These are phyloP conservation scores for Trichonephila inaurata DNA, from an alignment of 1,140 invertebrate species.

Conservation along the genomic window DNA sequence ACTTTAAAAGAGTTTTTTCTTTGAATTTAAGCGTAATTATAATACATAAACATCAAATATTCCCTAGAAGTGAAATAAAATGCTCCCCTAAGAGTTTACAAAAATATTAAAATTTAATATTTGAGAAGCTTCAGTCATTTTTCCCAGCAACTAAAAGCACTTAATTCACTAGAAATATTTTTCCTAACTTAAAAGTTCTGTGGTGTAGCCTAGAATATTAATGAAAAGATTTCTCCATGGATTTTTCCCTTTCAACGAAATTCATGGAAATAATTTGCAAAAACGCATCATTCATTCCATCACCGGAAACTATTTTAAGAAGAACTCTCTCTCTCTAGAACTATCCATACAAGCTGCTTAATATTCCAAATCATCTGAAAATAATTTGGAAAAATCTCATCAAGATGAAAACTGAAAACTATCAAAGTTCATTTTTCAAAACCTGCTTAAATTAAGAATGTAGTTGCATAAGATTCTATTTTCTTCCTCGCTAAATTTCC, in stretches of 20 bases:
- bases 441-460: slow-evolving; percentile 18
- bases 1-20: too few species aligned
- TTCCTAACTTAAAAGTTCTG: too few species aligned
- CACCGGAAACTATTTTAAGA: background rate
- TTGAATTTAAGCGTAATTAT: too few species aligned
- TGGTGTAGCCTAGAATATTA: background rate
- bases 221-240: background rate
- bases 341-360: slow-evolving; percentile 14
- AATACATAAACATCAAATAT: too few species aligned
- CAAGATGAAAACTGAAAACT: slow-evolving; percentile 4
- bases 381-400: slow-evolving; percentile 31
- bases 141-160: too few species aligned
- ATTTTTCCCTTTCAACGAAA: background rate
- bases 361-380: slow-evolving; percentile 11
- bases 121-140: too few species aligned
- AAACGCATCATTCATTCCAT: background rate
- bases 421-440: slow-evolving; percentile 36
- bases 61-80: too few species aligned
- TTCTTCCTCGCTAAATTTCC: background rate
- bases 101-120: too few species aligned
- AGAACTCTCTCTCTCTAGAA: background rate
- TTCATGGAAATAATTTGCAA: background rate
- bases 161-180: too few species aligned
- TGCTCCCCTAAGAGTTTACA: too few species aligned
- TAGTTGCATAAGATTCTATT: slow-evolving; percentile 16